These are phyloP conservation scores for Margarornis squamiger DNA, from an alignment of 2,797 vertebrate species.

Conservation along the genomic window DNA sequence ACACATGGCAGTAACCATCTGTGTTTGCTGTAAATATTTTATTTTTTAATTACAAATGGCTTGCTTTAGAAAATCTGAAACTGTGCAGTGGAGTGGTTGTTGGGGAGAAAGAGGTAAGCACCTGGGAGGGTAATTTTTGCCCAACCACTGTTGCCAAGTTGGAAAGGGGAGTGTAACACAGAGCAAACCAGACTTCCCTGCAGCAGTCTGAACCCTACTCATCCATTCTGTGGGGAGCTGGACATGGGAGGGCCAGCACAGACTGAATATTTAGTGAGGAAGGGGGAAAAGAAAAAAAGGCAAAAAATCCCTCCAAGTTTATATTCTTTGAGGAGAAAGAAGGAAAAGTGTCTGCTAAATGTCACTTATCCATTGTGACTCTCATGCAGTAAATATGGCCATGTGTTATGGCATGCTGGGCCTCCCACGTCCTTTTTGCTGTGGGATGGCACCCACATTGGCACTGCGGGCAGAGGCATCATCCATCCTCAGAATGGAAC, in stretches of 20 bases:
- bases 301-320: not conserved
- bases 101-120: not conserved
- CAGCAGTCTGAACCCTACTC: not conserved
- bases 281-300: no score
- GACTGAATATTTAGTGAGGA: not conserved
- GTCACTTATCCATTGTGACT: not conserved
- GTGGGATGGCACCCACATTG: not conserved
- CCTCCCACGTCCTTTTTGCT: not conserved
- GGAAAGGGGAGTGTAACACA: not conserved
- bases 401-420: not conserved
- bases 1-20: constrained; percentile 65
- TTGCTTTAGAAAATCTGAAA: constrained; percentile 10
- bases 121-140: not conserved
- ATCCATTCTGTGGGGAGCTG: not conserved
- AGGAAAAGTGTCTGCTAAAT: not conserved
- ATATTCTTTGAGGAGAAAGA: not conserved
- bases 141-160: not conserved
- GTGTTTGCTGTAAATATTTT: constrained; percentile 70
- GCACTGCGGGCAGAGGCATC: not conserved
- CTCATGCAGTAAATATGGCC: not conserved
- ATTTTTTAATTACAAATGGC: constrained; percentile 61
- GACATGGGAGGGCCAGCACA: not conserved
- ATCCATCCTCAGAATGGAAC: not conserved
- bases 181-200: not conserved
- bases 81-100: not conserved